Evolutionary conservation across 2,888 invertebrate species (phyloP), one percentile per base, ranked within the genome.

Genomic region (Idaea biselata): DNA sequence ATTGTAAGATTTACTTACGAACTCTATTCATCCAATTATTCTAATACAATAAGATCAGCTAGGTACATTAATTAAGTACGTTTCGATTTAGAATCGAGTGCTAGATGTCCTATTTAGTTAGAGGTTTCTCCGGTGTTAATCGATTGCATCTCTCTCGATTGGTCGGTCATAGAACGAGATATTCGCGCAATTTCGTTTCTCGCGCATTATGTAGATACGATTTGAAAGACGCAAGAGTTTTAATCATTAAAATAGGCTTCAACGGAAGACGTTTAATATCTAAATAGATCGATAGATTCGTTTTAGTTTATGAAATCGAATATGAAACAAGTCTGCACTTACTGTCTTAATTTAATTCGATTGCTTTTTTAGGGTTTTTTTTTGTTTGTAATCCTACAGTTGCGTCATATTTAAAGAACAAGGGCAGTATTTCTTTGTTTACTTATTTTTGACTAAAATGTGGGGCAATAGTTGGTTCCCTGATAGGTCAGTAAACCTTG

Each of bases 21-120:
- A 33, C 33, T 33, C 33, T 33, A 33, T 11, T 33, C 71, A 75
- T 73, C 73, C 75, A 75, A 77, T 79, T 79, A 79, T 66, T 66
- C 63, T 31, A 64, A 68, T 66, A 65, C 67, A 69, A 78, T 81
- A 82, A 82, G 80, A n/a, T 7, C 1, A 4, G 78, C 79, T 5
- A 65, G 58, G 77, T 72, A 77, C 77, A 88, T 68, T 90, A 90
- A 90, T 90, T 89, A 83, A 83, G 79, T 81, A 83, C 83, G 79
- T 81, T 83, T 84, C 80, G 77, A 79, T 82, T 82, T 79, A 75
- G 78, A 76, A 77, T 77, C 77, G 77, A 76, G 79, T 71, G 73
- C 77, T 74, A 77, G 90, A 91, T 89, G 89, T 81, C 82, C 91
- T 74, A 90, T 83, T 82, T 83, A 89, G 89, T 89, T 90, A 87